Evolutionary conservation across 2,797 vertebrate species (phyloP), one percentile per base, ranked within the genome.

Genomic region (Enteromius radiatus): DNA sequence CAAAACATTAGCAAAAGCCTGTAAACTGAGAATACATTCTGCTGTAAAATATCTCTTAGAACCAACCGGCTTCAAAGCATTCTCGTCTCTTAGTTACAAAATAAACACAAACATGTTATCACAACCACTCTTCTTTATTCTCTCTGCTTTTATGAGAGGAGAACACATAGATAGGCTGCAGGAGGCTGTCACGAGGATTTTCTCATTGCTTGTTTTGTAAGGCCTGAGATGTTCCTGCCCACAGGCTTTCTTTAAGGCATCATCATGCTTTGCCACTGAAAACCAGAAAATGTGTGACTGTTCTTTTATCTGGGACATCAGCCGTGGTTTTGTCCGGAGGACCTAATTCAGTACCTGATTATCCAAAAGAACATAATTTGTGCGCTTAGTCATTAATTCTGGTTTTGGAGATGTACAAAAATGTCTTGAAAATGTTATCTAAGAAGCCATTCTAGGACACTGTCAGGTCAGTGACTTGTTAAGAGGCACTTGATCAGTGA

Each of bases 101-200:
- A 80, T 45, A 38, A 59, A 74, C 64, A 70, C n/a, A 52, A 77
- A 78, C 83, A 82, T 65, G 81, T 83, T 76, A 82, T 67, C 64
- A 83, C 82, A 86, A 80, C 45, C 15, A 10, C n/a, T 33, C 10
- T 21, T 70, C 38, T 77, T 73, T 87, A 56, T 83, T 78, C 12
- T 68, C 47, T 43, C 65, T 71, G 73, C 47, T 68, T 33, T 83
- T 54, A 81, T 69, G 38, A 75, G 69, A 43, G 17, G 11, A 23
- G 45, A 28, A 31, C 14, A 47, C 52, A 83, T 15, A 75, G 69
- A 70, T 19, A 28, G 78, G 3, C 15, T 31, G 63, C 69, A 83
- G 59, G 33, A 64, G 71, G 56, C 43, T 83, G 54, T 82, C 81
- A 75, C 70, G 4, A 80, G 84, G 81, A 54, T 71, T 45, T 67